These are phyloP conservation scores for Pegoplata infirma DNA, from an alignment of 2,888 invertebrate genomes.

Conservation along the genomic window DNA sequence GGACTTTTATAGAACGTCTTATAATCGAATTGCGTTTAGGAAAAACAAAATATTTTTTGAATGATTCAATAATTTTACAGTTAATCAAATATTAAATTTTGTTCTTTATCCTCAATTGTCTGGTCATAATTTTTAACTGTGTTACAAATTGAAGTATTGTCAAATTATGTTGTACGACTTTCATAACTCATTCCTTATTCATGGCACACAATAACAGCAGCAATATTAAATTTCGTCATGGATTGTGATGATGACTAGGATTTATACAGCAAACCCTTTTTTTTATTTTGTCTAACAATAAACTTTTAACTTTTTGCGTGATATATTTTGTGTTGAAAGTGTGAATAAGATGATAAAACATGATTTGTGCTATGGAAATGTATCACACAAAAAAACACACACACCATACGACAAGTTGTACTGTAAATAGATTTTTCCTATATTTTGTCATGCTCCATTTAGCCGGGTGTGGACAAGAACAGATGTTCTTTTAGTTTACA, in stretches of 20 bases:
- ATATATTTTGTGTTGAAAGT: constrained; percentile 30
- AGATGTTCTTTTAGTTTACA: constrained; percentile 78
- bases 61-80: too few species aligned
- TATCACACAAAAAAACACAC: too few species aligned
- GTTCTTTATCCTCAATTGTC: constrained; percentile 33
- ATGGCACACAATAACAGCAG: constrained; percentile 66
- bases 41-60: too few species aligned
- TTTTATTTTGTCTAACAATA: neutral
- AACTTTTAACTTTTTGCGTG: constrained; percentile 44
- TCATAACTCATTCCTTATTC: constrained; percentile 6
- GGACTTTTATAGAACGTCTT: too few species aligned
- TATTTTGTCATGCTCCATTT: constrained; percentile 78
- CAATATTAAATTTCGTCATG: constrained; percentile 37
- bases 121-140: constrained; percentile 68
- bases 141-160: constrained; percentile 77
- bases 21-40: too few species aligned
- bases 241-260: constrained; percentile 50
- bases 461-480: constrained; percentile 77
- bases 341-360: constrained; percentile 40
- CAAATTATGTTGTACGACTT: constrained; percentile 71
- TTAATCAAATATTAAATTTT: neutral
- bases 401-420: constrained; percentile 34
- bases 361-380: constrained; percentile 19
- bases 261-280: constrained; percentile 38
- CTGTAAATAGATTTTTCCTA: constrained; percentile 63